Base-by-base conservation (phyloP, 2,113 vertebrate genomes). In the Amphilophus citrinellus region DNA sequence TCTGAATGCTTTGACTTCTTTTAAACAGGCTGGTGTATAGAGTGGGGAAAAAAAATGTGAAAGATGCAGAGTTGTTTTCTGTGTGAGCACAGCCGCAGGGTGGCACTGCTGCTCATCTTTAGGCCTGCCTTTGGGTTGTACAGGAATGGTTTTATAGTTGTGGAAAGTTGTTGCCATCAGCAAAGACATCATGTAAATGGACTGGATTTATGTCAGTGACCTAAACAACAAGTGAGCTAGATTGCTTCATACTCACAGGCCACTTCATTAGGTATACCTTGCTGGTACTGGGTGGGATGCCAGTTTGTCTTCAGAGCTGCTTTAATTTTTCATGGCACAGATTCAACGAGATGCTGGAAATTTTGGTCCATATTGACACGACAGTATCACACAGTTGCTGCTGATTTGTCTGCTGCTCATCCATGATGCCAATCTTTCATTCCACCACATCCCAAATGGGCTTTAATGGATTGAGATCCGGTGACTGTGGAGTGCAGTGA, bases 91-190 rank as follows among this genome's bases (percentile, higher is more conserved):
- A n/a, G 56, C 80, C 81, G 61, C 50, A 17, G 56, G 85, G 77
- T 61, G 68, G 81, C 44, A 47, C 66, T 61, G n/a, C 42, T 60
- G 61, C 63, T 85, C 35, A 50, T 68, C 17, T 37, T 62, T 32
- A n/a, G 6, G 35, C 11, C 35, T 62, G 9, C 17, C 44, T 30
- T 71, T 3, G 17, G 27, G 30, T 53, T 47, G 11, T 53, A 73
- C 44, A 53, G 66, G 17, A 53, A 53, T 53, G 13, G 44, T 73
- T 53, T 73, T 73, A 53, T 17, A 73, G 24, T 73, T 73, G 24
- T 27, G 0, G 42, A 73, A 53, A 53, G 44, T 6, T 53, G 24
- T 20, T 20, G 17, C 17, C 30, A 32, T 53, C 1, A 73, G 66
- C 44, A n/a, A 4, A 15, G 47, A 50, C 15, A 15, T 50, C 14